A percentile compares a stretch with the other conserved stretches of the same genome.
These are phyloP conservation scores for Echinometra lucunter DNA, from an alignment of 53 echinoderm and acorn worm genomes.

Conservation along the genomic window DNA sequence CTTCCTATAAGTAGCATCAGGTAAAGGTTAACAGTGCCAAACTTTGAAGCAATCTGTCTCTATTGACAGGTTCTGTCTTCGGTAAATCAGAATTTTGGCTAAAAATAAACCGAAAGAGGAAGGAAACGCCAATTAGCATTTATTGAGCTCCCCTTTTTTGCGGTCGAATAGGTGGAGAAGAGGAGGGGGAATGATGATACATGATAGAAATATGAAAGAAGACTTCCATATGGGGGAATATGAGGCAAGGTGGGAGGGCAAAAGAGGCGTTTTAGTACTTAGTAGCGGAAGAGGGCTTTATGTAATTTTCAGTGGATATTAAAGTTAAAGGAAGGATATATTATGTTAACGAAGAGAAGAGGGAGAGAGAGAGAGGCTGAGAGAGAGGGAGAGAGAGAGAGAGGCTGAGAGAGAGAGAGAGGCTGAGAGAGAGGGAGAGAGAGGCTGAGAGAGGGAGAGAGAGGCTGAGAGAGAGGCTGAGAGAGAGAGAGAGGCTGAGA, in stretches of 20 bases:
- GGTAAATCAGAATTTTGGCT: slow-evolving; percentile 30
- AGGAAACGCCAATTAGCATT: slow-evolving; percentile 54
- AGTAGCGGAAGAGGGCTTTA: neutral
- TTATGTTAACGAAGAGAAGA: neutral
- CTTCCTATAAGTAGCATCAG: neutral
- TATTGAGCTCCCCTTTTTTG: slow-evolving; percentile 18
- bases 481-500: neutral
- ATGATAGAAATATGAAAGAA: neutral
- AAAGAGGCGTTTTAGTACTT: too few relatives aligned
- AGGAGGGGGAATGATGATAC: slow-evolving; percentile 6
- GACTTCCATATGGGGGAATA: neutral
- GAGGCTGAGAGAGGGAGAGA: neutral
- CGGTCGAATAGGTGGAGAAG: neutral
- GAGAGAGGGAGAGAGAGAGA: neutral
- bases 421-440: neutral
- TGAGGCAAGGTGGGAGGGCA: neutral
- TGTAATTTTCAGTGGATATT: neutral
- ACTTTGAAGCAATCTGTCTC: slow-evolving; percentile 27
- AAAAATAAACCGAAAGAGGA: slow-evolving; percentile 49
- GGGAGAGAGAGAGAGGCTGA: neutral
- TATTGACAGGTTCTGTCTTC: slow-evolving; percentile 53
- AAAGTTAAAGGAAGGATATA: neutral
- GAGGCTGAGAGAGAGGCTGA: neutral
- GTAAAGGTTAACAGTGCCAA: slow-evolving; percentile 51
- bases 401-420: neutral